These are phyloP conservation scores for Ornithoptera alexandrae DNA, from an alignment of 2,888 invertebrate species.

Conservation along the genomic window DNA sequence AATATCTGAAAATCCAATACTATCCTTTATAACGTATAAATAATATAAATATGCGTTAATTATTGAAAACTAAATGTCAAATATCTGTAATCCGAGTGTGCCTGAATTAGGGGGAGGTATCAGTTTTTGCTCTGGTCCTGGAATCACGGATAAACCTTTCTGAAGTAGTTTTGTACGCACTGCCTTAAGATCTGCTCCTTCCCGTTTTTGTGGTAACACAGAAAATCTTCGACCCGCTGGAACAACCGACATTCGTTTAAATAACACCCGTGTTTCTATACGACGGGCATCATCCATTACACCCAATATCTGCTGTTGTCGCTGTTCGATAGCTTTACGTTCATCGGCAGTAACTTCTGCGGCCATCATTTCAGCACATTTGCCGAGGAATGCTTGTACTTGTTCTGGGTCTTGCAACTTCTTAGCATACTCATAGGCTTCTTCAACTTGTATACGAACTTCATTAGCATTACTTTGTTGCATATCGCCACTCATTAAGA, in stretches of 20 bases:
- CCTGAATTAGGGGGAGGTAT: conserved; percentile 55
- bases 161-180: conserved; percentile 60
- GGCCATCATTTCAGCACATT: conserved; percentile 64
- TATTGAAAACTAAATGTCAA: conserved; percentile 52
- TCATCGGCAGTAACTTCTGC: conserved; percentile 60
- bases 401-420: conserved; percentile 64
- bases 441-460: conserved; percentile 67
- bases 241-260: conserved; percentile 69
- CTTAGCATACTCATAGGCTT: conserved; percentile 66
- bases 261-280: conserved; percentile 61
- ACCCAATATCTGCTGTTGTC: conserved; percentile 56
- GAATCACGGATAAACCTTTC: conserved; percentile 61
- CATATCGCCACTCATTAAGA: conserved; percentile 72
- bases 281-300: conserved; percentile 60
- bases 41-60: conserved; percentile 14
- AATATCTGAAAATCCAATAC: neutral
- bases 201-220: conserved; percentile 60
- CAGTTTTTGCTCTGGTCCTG: conserved; percentile 57
- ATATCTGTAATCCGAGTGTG: conserved; percentile 60
- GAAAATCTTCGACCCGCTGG: conserved; percentile 64
- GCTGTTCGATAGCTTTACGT: conserved; percentile 59
- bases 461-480: conserved; percentile 73
- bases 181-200: conserved; percentile 41
- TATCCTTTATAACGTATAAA: neutral
- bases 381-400: conserved; percentile 63